Base-by-base conservation (phyloP, 2,888 invertebrate genomes). In the Oscheius sp. region DNA sequence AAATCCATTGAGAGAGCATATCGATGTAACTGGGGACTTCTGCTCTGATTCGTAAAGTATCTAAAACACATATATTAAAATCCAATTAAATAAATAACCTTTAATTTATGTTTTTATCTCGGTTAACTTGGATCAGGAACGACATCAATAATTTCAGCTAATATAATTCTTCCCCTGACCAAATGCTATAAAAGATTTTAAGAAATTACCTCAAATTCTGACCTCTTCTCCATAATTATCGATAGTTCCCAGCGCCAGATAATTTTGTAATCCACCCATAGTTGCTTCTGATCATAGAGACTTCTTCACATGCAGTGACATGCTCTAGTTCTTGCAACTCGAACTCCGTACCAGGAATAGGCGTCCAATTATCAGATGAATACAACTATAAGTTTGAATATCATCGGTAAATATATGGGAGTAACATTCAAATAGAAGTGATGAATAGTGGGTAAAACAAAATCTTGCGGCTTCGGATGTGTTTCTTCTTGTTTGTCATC, bases 71-170 rank as follows among this genome's bases (percentile, higher is more conserved):
- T n/a, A n/a, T n/a, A n/a, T n/a, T n/a, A n/a, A 53, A 52, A 23
- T n/a, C 16, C 16, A 5, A 27, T n/a, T 9, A 1, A 29, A 41
- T 5, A 7, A 61, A 13, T n/a, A 6, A 89, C 94, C 91, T 99
- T 99, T 84, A 99, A 93, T 86, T 95, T 93, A 90, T 97, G 96
- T 91, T 96, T 96, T 0, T 98, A 98, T 27, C 99, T 91, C 0
- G 99, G 99, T 89, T 96, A 95, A 0, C 97, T 98, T 0, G 98
- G 98, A 89, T 99, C 99, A 0, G 99, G 99, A 0, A 99, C 99
- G 9, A 88, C 87, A 69, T 87, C 87, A 64, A 88, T 85, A 1
- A 88, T 78, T 75, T 89, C 88, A 23, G 74, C 77, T 7, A 88
- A 77, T 43, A 88, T 72, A 6, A 89, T 77, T 27, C 88, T 68